These are phyloP conservation scores for Myotis daubentonii DNA, from an alignment of 2,797 vertebrate species.

Conservation along the genomic window DNA sequence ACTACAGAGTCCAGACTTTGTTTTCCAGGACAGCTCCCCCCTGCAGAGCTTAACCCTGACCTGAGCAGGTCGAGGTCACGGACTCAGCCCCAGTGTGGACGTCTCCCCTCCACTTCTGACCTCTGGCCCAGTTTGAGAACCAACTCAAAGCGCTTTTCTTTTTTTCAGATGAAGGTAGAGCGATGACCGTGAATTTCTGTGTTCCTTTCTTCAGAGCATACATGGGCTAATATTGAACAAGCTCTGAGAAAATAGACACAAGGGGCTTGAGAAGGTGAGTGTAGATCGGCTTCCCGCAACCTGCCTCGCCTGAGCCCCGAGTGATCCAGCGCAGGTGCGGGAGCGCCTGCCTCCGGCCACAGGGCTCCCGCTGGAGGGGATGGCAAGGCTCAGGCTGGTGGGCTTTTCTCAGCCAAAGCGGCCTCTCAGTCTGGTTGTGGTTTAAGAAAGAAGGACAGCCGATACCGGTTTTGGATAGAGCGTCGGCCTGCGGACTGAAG, in stretches of 20 bases:
- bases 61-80: not conserved
- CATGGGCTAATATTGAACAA: not conserved
- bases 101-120: not conserved
- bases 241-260: not conserved
- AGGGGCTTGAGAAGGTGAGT: not conserved
- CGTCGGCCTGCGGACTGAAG: too few species aligned
- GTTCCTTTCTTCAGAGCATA: not conserved
- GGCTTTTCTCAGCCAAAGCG: not conserved
- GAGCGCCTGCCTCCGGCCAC: not conserved
- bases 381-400: not conserved
- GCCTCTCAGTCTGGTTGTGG: not conserved
- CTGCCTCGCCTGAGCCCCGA: not conserved
- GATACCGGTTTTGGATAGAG: too few species aligned
- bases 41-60: not conserved
- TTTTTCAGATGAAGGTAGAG: not conserved
- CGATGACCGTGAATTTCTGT: not conserved
- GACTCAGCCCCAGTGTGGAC: not conserved
- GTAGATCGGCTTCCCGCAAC: not conserved
- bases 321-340: not conserved
- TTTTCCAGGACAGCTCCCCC: not conserved
- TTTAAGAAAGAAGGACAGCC: slow-evolving; percentile 28
- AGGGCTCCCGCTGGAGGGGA: not conserved
- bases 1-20: not conserved
- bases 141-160: not conserved
- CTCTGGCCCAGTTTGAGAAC: not conserved